Percentiles rank a stretch among this genome's conserved stretches.
These are phyloP conservation scores for Regulus satrapa DNA, from an alignment of 2,113 vertebrate genomes.

Conservation along the genomic window DNA sequence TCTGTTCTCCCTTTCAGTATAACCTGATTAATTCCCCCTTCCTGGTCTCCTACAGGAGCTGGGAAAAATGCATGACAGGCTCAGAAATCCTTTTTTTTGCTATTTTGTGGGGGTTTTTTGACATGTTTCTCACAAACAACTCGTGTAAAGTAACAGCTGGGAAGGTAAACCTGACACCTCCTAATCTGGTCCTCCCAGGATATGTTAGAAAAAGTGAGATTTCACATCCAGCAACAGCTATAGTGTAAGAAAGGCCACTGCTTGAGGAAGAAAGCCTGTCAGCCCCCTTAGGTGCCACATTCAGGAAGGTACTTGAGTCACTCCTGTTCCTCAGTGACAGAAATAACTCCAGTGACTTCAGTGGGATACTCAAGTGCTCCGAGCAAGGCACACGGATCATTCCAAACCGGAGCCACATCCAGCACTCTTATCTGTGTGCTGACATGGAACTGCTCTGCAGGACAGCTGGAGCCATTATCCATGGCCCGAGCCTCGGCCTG, in stretches of 20 bases:
- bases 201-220: not conserved
- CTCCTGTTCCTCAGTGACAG: not conserved
- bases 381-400: not conserved
- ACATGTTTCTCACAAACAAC: not conserved
- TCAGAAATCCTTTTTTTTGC: not conserved
- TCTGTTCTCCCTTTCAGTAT: not conserved
- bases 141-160: not conserved
- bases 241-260: not conserved
- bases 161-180: not conserved
- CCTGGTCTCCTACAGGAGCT: not conserved
- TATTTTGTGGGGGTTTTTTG: not conserved
- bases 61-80: not conserved
- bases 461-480: not conserved
- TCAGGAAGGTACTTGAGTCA: not conserved
- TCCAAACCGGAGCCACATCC: not conserved
- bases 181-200: not conserved
- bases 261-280: constrained; percentile 20
- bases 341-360: constrained; percentile 9
- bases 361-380: not conserved
- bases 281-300: not conserved
- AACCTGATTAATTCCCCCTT: not conserved
- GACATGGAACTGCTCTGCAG: not conserved
- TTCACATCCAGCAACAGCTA: not conserved
- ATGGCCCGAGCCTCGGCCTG: not conserved
- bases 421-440: not conserved